A percentile compares a stretch with the other conserved stretches of the same genome.
phyloP scores from a whole-genome alignment of 2,113 vertebrate species.

The Azemiops feae region DNA sequence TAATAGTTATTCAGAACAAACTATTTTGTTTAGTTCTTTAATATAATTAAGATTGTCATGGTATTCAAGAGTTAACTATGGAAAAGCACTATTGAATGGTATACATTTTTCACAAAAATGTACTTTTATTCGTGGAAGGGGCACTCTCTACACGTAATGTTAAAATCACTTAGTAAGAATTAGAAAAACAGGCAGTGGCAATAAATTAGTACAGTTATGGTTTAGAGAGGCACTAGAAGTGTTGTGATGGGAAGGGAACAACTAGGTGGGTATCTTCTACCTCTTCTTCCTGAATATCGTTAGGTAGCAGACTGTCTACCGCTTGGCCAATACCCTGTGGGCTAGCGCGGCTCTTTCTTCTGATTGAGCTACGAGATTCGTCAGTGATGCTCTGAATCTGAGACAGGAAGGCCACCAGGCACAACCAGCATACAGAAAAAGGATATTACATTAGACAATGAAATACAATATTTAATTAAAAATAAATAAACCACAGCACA shows the following conservation, averaged over 20 bases:
- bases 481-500: neutral
- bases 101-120: neutral
- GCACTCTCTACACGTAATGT: neutral
- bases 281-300: conserved; percentile 80
- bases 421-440: conserved; percentile 59
- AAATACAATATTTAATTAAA: conserved; percentile 9
- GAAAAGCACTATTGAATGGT: neutral
- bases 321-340: conserved; percentile 64
- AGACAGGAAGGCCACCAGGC: conserved; percentile 50
- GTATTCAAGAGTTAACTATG: neutral
- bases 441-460: conserved; percentile 29
- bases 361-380: conserved; percentile 84
- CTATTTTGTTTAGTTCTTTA: neutral
- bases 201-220: neutral
- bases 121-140: neutral
- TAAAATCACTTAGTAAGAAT: neutral
- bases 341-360: conserved; percentile 78
- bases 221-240: conserved; percentile 60
- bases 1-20: neutral
- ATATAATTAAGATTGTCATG: neutral
- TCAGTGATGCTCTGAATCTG: conserved; percentile 94
- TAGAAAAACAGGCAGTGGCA: conserved; percentile 4
- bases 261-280: conserved; percentile 63
- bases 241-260: conserved; percentile 31
- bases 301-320: conserved; percentile 69